Evolutionary conservation across 2,888 invertebrate species (phyloP), one percentile per base, ranked within the genome.

Genomic region (Barypeithes pellucidus): DNA sequence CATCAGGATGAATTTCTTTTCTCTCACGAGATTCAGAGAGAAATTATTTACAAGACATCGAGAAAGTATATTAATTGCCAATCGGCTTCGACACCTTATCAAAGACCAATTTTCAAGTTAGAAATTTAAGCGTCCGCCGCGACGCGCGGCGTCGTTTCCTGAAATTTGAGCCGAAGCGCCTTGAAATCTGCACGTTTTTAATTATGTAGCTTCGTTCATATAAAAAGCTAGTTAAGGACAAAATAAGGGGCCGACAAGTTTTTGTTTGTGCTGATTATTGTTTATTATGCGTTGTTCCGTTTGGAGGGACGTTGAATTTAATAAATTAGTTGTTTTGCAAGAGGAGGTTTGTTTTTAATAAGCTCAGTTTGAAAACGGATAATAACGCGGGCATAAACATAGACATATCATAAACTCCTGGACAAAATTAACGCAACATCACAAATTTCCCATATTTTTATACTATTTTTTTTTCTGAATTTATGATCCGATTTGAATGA

Each of bases 41-140:
- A 50, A 39, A 18, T 60, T 41, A 60, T 41, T n/a, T 39, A 60
- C 39, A 22, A 2, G 22, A 60, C 41, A 41, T 60, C 41, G 41
- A 41, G 1, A 39, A 59, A 39, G 8, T 57, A 8, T 59, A 14
- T 59, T 59, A 59, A 59, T 59, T 59, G 36, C 14, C 59, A 59
- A 59, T 59, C 59, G 16, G 16, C 36, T 12, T 8, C 18, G 16
- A 36, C 59, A 59, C 59, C 18, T 59, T 39, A 59, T 39, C 59
- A 8, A 36, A 59, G 59, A 18, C 16, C 20, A 52, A 52, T 18
- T n/a, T 39, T 18, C 18, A 9, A 39, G 18, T 3, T 12, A 24
- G 2, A 24, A 24, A 3, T 24, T 24, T 24, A 3, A 24, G 5
- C 24, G 24, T 2, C 5, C 8, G 24, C 9, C 16, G 29, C 57